Evolutionary conservation across 2,797 vertebrate genomes (phyloP).

Genomic region (Cichlasoma orientale): DNA sequence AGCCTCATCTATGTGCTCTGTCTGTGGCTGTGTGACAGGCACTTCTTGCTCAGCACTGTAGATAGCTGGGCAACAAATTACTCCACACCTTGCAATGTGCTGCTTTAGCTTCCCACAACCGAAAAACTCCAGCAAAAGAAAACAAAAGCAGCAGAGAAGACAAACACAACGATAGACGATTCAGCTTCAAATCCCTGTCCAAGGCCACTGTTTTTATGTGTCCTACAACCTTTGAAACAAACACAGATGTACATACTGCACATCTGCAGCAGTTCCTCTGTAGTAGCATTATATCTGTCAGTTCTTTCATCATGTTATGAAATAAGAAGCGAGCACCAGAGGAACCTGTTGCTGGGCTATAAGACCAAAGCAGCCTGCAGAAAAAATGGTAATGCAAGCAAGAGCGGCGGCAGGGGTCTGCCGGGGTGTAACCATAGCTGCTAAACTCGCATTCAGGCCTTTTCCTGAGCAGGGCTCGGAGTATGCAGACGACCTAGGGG

Average conservation of each 20-base stretch:
- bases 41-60: slow-evolving; percentile 48
- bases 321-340: slow-evolving; percentile 71
- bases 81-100: slow-evolving; percentile 69
- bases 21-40: slow-evolving; percentile 54
- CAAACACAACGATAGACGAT: slow-evolving; percentile 53
- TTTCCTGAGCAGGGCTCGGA: slow-evolving; percentile 69
- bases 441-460: slow-evolving; percentile 79
- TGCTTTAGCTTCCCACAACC: slow-evolving; percentile 38
- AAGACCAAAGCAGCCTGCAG: slow-evolving; percentile 70
- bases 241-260: slow-evolving; percentile 19
- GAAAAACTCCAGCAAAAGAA: slow-evolving; percentile 72
- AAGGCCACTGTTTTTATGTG: slow-evolving; percentile 29
- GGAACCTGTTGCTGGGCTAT: slow-evolving; percentile 79
- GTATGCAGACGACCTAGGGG: slow-evolving; percentile 76
- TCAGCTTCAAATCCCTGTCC: slow-evolving; percentile 63
- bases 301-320: slow-evolving; percentile 73
- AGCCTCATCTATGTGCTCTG: neutral
- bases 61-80: slow-evolving; percentile 79
- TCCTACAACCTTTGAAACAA: slow-evolving; percentile 10
- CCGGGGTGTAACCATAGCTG: slow-evolving; percentile 81
- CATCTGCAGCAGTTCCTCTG: slow-evolving; percentile 40
- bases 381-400: slow-evolving; percentile 76
- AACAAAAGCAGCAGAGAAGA: slow-evolving; percentile 40
- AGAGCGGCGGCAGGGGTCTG: slow-evolving; percentile 68
- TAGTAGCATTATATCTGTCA: slow-evolving; percentile 67